Evolutionary conservation across 2,113 vertebrate genomes (phyloP).

Genomic region (Salminus brasiliensis): DNA sequence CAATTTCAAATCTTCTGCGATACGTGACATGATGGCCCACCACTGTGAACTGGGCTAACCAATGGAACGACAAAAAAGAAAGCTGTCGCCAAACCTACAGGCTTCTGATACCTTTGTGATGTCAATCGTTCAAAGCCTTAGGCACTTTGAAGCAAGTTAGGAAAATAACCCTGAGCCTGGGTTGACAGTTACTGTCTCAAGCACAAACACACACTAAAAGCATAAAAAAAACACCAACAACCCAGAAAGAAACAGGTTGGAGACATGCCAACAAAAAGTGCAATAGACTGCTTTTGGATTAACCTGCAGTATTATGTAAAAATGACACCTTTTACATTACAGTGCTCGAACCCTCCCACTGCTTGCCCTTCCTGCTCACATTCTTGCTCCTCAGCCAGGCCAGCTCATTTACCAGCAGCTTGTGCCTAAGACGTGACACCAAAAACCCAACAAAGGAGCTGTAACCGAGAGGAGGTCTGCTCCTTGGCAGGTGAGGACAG

Average conservation of each 20-base stretch:
- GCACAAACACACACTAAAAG: too few relatives aligned
- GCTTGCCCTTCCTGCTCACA: background rate
- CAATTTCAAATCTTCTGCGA: background rate
- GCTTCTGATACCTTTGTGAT: background rate
- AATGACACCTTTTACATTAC: too few relatives aligned
- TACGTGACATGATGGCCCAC: background rate
- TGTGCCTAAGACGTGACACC: background rate
- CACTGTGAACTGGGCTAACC: background rate
- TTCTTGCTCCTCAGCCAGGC: background rate
- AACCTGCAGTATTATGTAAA: too few relatives aligned
- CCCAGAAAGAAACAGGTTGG: too few relatives aligned
- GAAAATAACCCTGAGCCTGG: background rate
- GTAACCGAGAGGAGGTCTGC: background rate
- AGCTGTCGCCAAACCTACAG: background rate
- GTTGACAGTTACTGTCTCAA: background rate
- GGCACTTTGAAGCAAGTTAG: background rate
- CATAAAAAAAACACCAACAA: too few relatives aligned
- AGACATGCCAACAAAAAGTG: too few relatives aligned
- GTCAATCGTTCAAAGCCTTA: background rate
- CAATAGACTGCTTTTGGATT: too few relatives aligned
- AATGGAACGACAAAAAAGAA: background rate
- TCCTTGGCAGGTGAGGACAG: conserved; percentile 31
- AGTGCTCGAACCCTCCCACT: background rate
- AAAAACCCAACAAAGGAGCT: background rate
- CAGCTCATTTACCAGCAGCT: background rate